Conservation (phyloP, 1,140 invertebrate genomes). For the Drosophila miranda region DNA sequence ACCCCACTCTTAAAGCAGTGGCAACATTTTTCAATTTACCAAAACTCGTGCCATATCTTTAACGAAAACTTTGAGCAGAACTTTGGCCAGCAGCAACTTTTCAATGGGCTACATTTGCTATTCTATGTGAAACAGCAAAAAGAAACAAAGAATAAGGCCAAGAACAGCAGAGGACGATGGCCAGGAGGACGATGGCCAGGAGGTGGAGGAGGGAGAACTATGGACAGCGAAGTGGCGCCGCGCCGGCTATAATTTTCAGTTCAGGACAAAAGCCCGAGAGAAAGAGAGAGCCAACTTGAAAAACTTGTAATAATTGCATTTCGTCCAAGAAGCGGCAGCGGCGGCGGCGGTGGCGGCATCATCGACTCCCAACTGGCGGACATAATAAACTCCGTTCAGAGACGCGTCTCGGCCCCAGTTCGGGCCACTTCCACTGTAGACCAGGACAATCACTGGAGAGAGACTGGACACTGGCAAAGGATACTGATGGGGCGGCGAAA, state of each 20-base stretch:
- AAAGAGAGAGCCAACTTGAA: conserved; percentile 38
- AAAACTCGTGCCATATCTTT: conserved; percentile 7
- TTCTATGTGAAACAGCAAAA: conserved; percentile 66
- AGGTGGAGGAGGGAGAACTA: conserved; percentile 35
- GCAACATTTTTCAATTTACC: conserved; percentile 38
- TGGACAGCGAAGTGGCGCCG: conserved; percentile 53
- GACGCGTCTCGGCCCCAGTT: conserved; percentile 13
- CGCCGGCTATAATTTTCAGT: conserved; percentile 55
- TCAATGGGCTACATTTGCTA: conserved; percentile 65
- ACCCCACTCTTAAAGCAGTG: conserved; percentile 22
- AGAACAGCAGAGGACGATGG: background rate
- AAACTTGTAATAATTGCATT: conserved; percentile 77
- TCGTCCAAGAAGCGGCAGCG: conserved; percentile 30
- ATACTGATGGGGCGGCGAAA: too few relatives aligned
- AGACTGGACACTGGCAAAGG: background rate
- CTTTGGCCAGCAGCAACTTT: conserved; percentile 21
- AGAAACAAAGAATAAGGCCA: conserved; percentile 18
- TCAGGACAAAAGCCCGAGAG: conserved; percentile 39
- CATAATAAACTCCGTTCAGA: conserved; percentile 62
- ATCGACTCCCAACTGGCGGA: conserved; percentile 42
- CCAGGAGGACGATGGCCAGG: too few relatives aligned
- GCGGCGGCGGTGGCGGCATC: conserved; percentile 10
- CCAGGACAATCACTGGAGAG: conserved; percentile 57
- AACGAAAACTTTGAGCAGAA: conserved; percentile 13
- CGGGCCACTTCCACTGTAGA: too few relatives aligned